Percentiles rank a stretch among this genome's conserved stretches.
Conservation (phyloP, 2,888 invertebrate genomes). For the Pterostichus niger region DNA sequence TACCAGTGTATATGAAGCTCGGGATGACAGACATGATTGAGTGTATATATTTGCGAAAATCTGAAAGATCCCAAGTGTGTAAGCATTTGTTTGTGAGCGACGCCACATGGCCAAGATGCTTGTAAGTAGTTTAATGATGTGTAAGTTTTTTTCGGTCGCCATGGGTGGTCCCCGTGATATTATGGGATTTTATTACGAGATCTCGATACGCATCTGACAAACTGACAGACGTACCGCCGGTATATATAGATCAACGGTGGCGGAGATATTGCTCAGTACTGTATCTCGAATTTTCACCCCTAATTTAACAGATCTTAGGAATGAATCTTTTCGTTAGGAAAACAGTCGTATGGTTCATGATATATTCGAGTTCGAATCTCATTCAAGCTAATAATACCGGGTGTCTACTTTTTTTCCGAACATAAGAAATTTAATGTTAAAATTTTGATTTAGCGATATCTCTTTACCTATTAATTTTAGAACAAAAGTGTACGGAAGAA, state of each 20-base stretch:
- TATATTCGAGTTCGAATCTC: no score
- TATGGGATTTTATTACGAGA: conserved; percentile 53
- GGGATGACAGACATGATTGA: conserved; percentile 45
- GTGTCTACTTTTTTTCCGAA: no score
- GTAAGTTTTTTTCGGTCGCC: conserved; percentile 53
- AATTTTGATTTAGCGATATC: no score
- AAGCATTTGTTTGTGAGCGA: conserved; percentile 6
- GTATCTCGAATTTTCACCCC: no score
- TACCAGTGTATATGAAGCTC: neutral
- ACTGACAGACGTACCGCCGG: neutral
- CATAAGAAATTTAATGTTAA: no score
- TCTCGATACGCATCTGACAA: conserved; percentile 56
- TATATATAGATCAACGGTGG: no score
- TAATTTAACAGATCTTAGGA: no score
- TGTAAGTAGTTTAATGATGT: conserved; percentile 55
- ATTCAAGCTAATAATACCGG: no score
- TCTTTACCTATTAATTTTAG: no score
- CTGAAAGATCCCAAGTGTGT: neutral
- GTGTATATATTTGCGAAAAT: conserved; percentile 36
- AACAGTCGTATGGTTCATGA: no score
- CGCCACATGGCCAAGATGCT: conserved; percentile 39
- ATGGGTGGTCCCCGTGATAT: conserved; percentile 57
- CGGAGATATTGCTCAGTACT: no score
- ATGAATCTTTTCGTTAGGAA: neutral
- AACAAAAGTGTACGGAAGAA: no score